A percentile compares a stretch with the other conserved stretches of the same genome.
Conservation (phyloP, 2,113 vertebrate genomes). For the Gallinago undulata region DNA sequence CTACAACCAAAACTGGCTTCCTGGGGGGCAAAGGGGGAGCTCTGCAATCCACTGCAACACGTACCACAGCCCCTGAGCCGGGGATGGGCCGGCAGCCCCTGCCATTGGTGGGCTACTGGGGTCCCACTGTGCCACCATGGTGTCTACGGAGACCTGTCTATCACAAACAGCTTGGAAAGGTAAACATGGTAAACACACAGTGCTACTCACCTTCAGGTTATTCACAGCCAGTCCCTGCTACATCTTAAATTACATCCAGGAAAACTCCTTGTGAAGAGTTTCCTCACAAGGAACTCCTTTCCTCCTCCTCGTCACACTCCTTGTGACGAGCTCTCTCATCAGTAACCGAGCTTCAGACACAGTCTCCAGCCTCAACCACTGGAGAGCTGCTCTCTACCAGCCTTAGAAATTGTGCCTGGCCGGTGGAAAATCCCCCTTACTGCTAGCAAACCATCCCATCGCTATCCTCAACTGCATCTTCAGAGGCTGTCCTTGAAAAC, state of each 20-base stretch:
- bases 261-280: neutral
- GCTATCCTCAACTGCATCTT: neutral
- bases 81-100: neutral
- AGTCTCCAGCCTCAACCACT: neutral
- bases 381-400: neutral
- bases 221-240: neutral
- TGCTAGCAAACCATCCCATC: neutral
- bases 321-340: neutral
- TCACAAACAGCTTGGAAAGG: neutral
- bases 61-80: neutral
- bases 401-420: neutral
- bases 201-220: fast-evolving
- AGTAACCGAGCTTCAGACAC: neutral
- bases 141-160: neutral
- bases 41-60: fast-evolving
- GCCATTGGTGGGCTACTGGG: too few relatives aligned
- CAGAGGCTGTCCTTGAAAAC: neutral
- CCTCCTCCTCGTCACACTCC: too few relatives aligned
- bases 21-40: neutral
- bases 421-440: neutral
- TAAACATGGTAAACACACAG: neutral
- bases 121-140: too few relatives aligned
- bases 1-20: neutral
- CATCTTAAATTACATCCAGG: neutral
- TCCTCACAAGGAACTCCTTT: too few relatives aligned